Evolutionary conservation across 2,113 vertebrate genomes (phyloP).

Genomic region (Paraplagusia blochii): DNA sequence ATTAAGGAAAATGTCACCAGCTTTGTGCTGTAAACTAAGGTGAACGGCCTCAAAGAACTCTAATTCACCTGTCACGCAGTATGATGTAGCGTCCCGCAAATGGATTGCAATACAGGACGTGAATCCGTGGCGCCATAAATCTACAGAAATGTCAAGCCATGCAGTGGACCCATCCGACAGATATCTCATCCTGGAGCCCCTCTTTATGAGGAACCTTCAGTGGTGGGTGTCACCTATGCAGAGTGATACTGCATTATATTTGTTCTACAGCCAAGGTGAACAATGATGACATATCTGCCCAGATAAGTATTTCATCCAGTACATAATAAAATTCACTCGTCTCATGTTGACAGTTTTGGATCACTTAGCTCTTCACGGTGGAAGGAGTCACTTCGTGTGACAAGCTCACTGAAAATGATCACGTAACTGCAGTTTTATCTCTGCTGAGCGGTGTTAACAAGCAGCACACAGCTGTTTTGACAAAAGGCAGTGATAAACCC

Average conservation of each 20-base stretch:
- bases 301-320: neutral
- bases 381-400: no score
- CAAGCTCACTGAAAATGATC: neutral
- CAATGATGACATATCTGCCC: neutral
- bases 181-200: slow-evolving; percentile 44
- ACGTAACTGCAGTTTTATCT: neutral
- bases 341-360: neutral
- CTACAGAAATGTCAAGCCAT: slow-evolving; percentile 21
- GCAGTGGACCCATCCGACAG: slow-evolving; percentile 53
- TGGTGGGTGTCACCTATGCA: slow-evolving; percentile 9
- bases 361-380: neutral
- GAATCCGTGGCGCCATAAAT: slow-evolving; percentile 48
- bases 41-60: slow-evolving; percentile 34
- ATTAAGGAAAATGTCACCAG: slow-evolving; percentile 24
- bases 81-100: slow-evolving; percentile 51
- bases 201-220: slow-evolving; percentile 20
- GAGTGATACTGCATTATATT: neutral
- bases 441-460: no score
- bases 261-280: neutral
- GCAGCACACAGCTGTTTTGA: neutral
- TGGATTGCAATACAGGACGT: slow-evolving; percentile 54
- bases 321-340: neutral
- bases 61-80: slow-evolving; percentile 52
- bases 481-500: neutral
- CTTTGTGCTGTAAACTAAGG: slow-evolving; percentile 46